Percentiles rank a stretch among this genome's conserved stretches.
Conservation (phyloP, 2,888 invertebrate species). For the Tromatobia lineatoria region DNA sequence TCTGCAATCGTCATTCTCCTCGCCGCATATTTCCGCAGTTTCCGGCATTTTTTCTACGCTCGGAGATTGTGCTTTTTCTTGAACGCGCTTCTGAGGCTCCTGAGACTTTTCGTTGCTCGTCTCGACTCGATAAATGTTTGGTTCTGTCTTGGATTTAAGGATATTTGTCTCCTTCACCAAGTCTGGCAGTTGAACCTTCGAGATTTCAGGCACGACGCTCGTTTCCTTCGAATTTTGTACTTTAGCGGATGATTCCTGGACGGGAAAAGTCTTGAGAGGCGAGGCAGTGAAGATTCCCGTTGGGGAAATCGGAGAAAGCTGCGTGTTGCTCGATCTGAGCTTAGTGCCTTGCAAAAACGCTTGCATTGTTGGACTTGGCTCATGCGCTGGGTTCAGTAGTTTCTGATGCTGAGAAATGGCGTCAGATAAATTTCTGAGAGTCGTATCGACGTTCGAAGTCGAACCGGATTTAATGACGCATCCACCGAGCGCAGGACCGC, state of each 20-base stretch:
- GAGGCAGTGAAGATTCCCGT: slow-evolving; percentile 61
- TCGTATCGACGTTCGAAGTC: slow-evolving; percentile 93
- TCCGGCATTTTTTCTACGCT: slow-evolving; percentile 63
- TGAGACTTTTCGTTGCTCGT: slow-evolving; percentile 40
- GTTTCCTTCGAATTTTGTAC: slow-evolving; percentile 43
- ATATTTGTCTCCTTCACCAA: slow-evolving; percentile 82
- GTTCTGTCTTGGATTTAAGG: slow-evolving; percentile 81
- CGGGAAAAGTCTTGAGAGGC: slow-evolving; percentile 69
- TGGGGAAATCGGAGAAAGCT: slow-evolving; percentile 82
- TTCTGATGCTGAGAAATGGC: slow-evolving; percentile 96
- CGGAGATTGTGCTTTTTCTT: slow-evolving; percentile 61
- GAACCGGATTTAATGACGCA: slow-evolving; percentile 93
- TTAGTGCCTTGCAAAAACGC: slow-evolving; percentile 88
- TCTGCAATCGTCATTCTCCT: slow-evolving; percentile 84
- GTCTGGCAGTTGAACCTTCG: slow-evolving; percentile 81
- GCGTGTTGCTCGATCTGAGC: slow-evolving; percentile 73
- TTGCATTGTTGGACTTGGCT: slow-evolving; percentile 90
- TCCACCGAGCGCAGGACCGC: slow-evolving; percentile 89
- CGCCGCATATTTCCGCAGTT: slow-evolving; percentile 53
- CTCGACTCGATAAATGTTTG: slow-evolving; percentile 75
- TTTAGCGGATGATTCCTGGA: slow-evolving; percentile 62
- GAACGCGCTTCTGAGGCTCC: slow-evolving; percentile 14
- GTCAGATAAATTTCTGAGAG: slow-evolving; percentile 93
- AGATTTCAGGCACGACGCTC: slow-evolving; percentile 58
- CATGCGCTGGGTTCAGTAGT: slow-evolving; percentile 91